Evolutionary conservation across 64 coral and sea anemone genomes (phyloP).

Genomic region (Acropora yongei): DNA sequence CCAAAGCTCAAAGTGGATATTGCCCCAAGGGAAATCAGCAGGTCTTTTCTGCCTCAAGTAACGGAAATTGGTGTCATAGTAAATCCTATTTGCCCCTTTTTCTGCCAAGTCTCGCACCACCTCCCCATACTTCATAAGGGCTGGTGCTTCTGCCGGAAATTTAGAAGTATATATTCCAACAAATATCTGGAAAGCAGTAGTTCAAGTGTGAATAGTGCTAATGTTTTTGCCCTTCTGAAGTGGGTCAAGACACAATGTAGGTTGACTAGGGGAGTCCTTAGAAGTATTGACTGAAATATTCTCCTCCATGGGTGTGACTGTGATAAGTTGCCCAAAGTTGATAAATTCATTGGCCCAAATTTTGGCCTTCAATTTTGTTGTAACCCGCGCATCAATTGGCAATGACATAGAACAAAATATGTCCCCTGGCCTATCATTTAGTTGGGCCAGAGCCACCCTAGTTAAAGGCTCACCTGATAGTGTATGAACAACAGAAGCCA

Average conservation of each 20-base stretch:
- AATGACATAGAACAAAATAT: not conserved
- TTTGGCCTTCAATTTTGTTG: not conserved
- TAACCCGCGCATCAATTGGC: not conserved
- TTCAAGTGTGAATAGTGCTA: conserved; percentile 16
- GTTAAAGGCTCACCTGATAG: not conserved
- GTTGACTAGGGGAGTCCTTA: conserved; percentile 10
- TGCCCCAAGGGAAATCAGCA: conserved; percentile 5
- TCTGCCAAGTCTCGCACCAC: conserved; percentile 15
- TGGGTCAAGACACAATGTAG: not conserved
- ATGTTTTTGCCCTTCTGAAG: not conserved
- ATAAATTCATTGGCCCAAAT: not conserved
- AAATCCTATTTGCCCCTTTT: conserved; percentile 25
- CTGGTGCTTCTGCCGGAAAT: not conserved
- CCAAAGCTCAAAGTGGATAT: conserved; percentile 30
- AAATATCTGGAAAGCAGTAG: conserved; percentile 11
- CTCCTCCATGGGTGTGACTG: not conserved
- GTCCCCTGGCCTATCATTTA: not conserved
- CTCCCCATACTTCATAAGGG: conserved; percentile 48
- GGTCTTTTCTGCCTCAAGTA: conserved; percentile 8
- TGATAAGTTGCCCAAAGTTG: not conserved
- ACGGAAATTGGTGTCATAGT: conserved; percentile 18
- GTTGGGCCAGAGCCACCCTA: not conserved
- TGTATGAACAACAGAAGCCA: not conserved
- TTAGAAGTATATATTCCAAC: conserved; percentile 14
- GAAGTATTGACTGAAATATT: not conserved